phyloP scores from a whole-genome alignment of 2,113 vertebrate genomes.

The Chlorodrepanis virens region DNA sequence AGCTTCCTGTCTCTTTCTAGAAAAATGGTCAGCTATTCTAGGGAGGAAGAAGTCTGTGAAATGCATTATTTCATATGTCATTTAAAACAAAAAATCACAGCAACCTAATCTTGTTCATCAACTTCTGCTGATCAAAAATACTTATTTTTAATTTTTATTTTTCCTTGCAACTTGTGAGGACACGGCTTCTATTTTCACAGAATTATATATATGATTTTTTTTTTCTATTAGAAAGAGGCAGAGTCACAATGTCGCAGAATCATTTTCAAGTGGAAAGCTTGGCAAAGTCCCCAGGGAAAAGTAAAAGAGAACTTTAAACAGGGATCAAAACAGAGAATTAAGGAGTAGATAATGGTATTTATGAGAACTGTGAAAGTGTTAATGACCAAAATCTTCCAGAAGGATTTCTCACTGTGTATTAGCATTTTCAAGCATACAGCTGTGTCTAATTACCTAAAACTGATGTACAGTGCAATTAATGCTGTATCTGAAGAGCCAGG shows the following conservation, averaged over 20 bases:
- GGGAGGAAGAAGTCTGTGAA: not conserved
- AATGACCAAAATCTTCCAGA: not conserved
- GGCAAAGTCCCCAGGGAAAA: not conserved
- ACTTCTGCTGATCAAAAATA: not conserved
- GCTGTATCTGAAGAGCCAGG: not conserved
- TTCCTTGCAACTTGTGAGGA: not conserved
- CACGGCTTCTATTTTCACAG: not conserved
- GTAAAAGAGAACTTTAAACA: not conserved
- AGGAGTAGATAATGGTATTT: not conserved
- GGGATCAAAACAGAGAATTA: not conserved
- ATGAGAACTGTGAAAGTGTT: not conserved
- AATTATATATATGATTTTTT: not conserved
- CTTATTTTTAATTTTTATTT: not conserved
- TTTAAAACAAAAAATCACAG: not conserved
- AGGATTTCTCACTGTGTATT: not conserved
- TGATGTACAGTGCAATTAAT: not conserved
- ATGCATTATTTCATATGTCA: not conserved
- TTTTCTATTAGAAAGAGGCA: not conserved
- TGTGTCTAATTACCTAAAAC: constrained; percentile 1
- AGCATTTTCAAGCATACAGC: not conserved
- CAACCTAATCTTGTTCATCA: not conserved
- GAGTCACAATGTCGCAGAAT: not conserved
- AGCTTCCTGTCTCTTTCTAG: not conserved
- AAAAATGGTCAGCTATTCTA: not conserved
- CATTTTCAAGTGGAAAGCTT: not conserved